phyloP scores from a whole-genome alignment of 1,140 invertebrate species.

The Nixonia krombeini region DNA sequence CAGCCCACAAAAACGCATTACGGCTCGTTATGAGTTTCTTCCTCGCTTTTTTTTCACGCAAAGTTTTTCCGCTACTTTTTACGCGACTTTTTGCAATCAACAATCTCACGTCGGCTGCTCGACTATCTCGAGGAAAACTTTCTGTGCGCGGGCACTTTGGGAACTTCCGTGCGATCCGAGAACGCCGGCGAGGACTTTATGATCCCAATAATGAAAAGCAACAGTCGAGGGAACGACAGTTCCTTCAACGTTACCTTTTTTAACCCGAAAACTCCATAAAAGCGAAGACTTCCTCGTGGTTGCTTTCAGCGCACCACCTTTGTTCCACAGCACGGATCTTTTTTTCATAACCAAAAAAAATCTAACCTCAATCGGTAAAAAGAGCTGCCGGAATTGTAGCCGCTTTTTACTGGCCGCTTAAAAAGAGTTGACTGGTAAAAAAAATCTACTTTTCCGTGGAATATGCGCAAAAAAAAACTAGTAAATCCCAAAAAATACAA shows the following conservation, averaged over 20 bases:
- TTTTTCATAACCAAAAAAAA: constrained; percentile 48
- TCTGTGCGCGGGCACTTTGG: no score
- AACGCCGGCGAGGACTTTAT: constrained; percentile 41
- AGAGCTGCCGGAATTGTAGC: no score
- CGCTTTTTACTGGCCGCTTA: constrained; percentile 4
- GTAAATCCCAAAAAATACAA: no score
- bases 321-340: constrained; percentile 28
- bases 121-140: no score
- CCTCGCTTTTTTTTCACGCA: no score
- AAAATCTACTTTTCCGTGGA: background rate
- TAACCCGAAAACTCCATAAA: constrained; percentile 50
- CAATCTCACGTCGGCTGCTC: no score
- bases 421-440: constrained; percentile 11
- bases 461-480: constrained; percentile 4
- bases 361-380: constrained; percentile 50
- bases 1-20: no score
- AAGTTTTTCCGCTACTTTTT: no score
- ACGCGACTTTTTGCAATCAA: no score
- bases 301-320: constrained; percentile 19
- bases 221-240: constrained; percentile 11
- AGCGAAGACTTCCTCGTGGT: constrained; percentile 46
- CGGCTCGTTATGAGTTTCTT: no score
- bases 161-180: no score
- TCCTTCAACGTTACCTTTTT: constrained; percentile 33
- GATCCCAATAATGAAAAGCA: constrained; percentile 46